Percentiles rank a stretch among this genome's conserved stretches.
phyloP scores from a whole-genome alignment of 2,113 vertebrate genomes.

The Dicentrarchus labrax region DNA sequence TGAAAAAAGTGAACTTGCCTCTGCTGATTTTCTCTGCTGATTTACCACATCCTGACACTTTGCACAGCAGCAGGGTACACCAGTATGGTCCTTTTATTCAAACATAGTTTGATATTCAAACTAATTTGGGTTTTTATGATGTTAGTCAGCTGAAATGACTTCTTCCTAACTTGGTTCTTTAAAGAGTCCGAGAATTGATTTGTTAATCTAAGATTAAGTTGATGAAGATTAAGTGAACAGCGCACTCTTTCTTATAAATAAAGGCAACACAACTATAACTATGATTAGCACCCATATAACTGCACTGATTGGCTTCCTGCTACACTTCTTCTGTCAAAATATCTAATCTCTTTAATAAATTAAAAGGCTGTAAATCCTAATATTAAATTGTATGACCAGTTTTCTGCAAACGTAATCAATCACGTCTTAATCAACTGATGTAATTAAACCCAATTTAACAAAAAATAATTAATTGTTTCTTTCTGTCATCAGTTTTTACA shows the following conservation, averaged over 20 bases:
- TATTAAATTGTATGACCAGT: no score
- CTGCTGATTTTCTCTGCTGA: background rate
- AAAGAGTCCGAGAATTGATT: background rate
- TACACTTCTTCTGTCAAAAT: background rate
- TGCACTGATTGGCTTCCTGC: background rate
- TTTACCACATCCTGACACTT: constrained; percentile 46
- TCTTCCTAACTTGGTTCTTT: background rate
- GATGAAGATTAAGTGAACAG: background rate
- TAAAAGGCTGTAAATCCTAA: no score
- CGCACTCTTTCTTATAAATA: background rate
- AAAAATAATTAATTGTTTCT: no score
- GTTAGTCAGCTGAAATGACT: background rate
- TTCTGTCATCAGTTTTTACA: no score
- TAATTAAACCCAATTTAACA: background rate
- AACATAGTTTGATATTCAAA: background rate
- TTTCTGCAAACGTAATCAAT: no score
- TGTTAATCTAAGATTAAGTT: background rate
- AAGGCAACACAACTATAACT: background rate
- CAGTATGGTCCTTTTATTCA: background rate
- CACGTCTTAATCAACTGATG: no score
- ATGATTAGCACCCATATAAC: background rate
- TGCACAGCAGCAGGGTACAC: background rate
- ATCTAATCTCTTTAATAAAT: no score
- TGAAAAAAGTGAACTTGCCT: background rate
- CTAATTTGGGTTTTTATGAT: background rate